These are phyloP conservation scores for Pristionchus mayeri DNA, from an alignment of 2,888 invertebrate species.

Conservation along the genomic window DNA sequence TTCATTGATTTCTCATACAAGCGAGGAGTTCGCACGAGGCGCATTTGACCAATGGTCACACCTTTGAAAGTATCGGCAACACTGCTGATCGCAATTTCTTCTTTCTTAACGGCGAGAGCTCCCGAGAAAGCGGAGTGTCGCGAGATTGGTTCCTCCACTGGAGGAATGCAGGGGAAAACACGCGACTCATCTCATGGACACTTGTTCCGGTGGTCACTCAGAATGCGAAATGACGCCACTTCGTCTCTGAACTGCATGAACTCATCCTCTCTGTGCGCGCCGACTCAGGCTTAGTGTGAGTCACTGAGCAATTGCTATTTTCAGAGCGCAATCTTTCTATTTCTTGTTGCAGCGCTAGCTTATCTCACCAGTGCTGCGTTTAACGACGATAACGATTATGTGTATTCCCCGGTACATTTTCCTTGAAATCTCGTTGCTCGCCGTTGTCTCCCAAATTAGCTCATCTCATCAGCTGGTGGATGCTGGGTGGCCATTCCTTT, in stretches of 20 bases:
- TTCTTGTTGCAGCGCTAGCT: too few relatives aligned
- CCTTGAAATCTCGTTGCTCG: not conserved
- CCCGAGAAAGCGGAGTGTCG: not conserved
- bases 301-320: too few relatives aligned
- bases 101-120: not conserved
- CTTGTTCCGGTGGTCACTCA: slow-evolving; percentile 1
- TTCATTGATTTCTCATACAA: not conserved
- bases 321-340: too few relatives aligned
- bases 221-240: not conserved
- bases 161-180: not conserved
- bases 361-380: too few relatives aligned
- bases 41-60: not conserved
- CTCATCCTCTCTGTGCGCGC: not conserved
- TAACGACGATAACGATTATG: too few relatives aligned
- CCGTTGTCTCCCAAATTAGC: not conserved
- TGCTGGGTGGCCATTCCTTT: not conserved
- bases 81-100: not conserved
- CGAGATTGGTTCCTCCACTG: not conserved
- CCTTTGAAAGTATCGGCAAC: not conserved
- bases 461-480: not conserved
- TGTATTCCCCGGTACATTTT: too few relatives aligned
- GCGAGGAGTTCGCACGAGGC: too few relatives aligned
- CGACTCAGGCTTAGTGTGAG: too few relatives aligned
- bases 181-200: too few relatives aligned
- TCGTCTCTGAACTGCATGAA: slow-evolving; percentile 5